Evolutionary conservation across 2,888 invertebrate genomes (phyloP).

Genomic region (Formica aserva): DNA sequence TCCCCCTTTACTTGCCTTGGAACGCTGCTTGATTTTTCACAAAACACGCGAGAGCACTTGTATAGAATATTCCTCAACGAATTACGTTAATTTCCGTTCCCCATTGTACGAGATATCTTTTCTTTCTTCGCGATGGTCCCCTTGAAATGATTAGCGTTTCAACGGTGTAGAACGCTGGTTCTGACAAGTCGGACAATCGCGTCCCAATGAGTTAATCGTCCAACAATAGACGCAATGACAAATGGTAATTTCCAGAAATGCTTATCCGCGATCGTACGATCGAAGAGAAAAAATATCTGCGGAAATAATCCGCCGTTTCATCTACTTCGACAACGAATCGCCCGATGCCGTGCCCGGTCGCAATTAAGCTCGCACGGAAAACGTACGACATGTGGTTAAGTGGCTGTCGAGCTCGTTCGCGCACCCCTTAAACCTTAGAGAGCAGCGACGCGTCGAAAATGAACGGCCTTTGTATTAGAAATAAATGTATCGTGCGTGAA

Average conservation of each 20-base stretch:
- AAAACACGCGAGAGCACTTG: conserved; percentile 1
- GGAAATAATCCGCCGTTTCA: conserved; percentile 16
- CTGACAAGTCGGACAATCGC: neutral
- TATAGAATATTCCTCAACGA: neutral
- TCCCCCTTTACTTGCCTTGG: conserved; percentile 25
- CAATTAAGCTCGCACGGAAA: conserved; percentile 37
- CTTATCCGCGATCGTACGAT: neutral
- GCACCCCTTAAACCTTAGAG: neutral
- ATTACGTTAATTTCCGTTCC: neutral
- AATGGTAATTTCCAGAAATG: neutral
- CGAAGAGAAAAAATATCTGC: neutral
- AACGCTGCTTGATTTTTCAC: neutral
- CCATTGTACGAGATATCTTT: neutral
- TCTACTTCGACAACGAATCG: conserved; percentile 1
- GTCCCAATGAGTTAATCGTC: neutral
- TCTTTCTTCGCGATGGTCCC: neutral
- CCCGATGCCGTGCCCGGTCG: conserved; percentile 40
- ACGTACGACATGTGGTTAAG: conserved; percentile 24
- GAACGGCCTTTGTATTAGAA: neutral
- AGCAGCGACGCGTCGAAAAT: neutral
- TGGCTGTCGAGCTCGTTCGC: conserved; percentile 33
- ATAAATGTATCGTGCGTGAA: neutral
- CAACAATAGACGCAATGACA: neutral
- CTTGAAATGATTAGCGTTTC: neutral
- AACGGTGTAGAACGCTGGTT: neutral